These are phyloP conservation scores for Crenuchus spilurus DNA, from an alignment of 2,797 vertebrate species.

Conservation along the genomic window DNA sequence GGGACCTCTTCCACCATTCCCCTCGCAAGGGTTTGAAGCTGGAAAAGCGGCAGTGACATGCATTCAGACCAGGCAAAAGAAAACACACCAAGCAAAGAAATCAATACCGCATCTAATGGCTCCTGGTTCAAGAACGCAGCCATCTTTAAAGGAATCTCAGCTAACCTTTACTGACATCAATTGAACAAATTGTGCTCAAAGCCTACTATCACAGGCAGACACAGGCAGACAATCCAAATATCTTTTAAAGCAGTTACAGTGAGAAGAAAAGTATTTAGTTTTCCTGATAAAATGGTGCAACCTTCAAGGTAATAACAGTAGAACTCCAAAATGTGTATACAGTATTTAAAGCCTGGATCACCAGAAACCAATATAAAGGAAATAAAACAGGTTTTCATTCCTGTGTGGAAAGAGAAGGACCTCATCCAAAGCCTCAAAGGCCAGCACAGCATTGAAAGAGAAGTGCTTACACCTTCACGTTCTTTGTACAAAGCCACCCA, in stretches of 20 bases:
- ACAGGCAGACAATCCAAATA: conserved; percentile 12
- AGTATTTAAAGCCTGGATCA: background rate
- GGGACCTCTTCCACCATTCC: conserved; percentile 88
- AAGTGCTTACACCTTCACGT: conserved; percentile 12
- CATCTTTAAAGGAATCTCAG: conserved; percentile 34
- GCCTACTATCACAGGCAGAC: conserved; percentile 4
- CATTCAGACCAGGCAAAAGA: conserved; percentile 38
- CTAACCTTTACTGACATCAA: conserved; percentile 35
- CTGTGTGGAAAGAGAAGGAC: background rate
- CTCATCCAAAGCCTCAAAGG: conserved; percentile 5
- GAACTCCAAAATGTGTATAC: background rate
- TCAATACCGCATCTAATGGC: conserved; percentile 47
- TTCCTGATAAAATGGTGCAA: conserved; percentile 17
- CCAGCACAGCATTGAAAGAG: background rate
- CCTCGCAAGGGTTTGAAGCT: conserved; percentile 92
- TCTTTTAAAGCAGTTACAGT: background rate
- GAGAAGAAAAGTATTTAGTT: conserved; percentile 7
- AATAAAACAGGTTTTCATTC: background rate
- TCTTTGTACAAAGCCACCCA: conserved; percentile 12
- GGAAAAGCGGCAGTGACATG: conserved; percentile 53
- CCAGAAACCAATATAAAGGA: background rate
- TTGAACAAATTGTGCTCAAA: conserved; percentile 42
- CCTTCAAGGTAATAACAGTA: background rate
- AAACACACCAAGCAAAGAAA: conserved; percentile 45
- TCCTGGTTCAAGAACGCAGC: conserved; percentile 35